Base-by-base conservation (phyloP, 1,140 invertebrate genomes). In the Cyrtorhinus lividipennis region DNA sequence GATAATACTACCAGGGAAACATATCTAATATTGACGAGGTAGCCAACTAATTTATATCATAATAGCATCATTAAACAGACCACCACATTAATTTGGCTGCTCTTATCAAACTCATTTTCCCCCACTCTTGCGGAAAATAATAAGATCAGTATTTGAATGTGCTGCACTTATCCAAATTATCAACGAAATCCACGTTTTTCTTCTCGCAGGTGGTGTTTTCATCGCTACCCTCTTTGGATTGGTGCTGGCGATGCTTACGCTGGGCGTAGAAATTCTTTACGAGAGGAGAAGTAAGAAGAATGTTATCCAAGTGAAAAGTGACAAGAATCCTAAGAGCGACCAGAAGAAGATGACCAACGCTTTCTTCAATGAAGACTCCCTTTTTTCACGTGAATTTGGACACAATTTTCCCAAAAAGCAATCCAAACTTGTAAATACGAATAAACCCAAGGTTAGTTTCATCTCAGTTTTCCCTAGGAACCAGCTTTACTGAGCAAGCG, bases 191-290 rank as follows among this genome's bases (percentile, higher is more conserved):
- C n/a, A n/a, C 24, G 62, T 64, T 30, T 58, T 72, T 74, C 46
- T 64, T 30, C 57, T 72, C 74, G 46, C 69, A 87, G 87, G 90
- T 66, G 90, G 89, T 3, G 89, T 93, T 1, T 93, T 92, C 68
- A 92, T 92, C 65, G 88, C 88, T 1, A 92, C 89, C 0, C 73
- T 92, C 0, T 88, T 89, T 69, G 90, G 89, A 0, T 73, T 92
- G 2, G 82, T 82, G 0, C 69, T 92, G 27, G 88, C 88, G 0
- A 88, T 92, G 84, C 70, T 90, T 2, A 90, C 88, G 0, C 73
- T 92, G 12, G 83, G 79, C 0, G 82, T 83, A 64, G 88, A 92
- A 72, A 83, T 92, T 0, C 74, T 89, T 27, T 89, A 88, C 68
- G 86, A 90, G 70, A 83, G 83, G 65, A 76, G 78, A n/a, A 83